phyloP scores from a whole-genome alignment of 2,888 invertebrate genomes.

The Mylabris sibirica region DNA sequence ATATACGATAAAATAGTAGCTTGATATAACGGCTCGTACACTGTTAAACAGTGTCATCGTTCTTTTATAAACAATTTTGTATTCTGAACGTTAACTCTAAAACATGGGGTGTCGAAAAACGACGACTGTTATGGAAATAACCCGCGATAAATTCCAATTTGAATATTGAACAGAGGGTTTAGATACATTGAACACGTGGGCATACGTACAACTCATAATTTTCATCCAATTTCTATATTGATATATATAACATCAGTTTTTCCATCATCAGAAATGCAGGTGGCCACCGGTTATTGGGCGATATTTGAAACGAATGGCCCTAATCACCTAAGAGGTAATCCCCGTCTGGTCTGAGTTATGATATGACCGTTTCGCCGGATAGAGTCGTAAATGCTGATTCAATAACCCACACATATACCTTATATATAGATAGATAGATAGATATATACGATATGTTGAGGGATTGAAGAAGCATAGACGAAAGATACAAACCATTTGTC shows the following conservation, averaged over 20 bases:
- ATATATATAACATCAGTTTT: slow-evolving; percentile 33
- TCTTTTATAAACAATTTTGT: slow-evolving; percentile 26
- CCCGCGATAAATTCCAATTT: slow-evolving; percentile 31
- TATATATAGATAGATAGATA: slow-evolving; percentile 20
- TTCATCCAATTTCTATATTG: slow-evolving; percentile 28
- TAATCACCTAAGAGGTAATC: slow-evolving; percentile 63
- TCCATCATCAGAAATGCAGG: not conserved
- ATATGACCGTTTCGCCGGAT: slow-evolving; percentile 58
- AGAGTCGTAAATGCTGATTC: slow-evolving; percentile 60
- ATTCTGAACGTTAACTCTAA: slow-evolving; percentile 23
- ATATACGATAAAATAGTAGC: slow-evolving; percentile 15
- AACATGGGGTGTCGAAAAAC: slow-evolving; percentile 33
- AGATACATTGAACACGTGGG: slow-evolving; percentile 9
- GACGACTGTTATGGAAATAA: slow-evolving; percentile 35
- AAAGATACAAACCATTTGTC: slow-evolving; percentile 55
- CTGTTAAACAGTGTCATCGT: slow-evolving; percentile 32
- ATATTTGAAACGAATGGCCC: slow-evolving; percentile 60
- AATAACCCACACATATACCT: slow-evolving; percentile 59
- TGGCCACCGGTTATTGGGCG: slow-evolving; percentile 45
- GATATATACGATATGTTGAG: slow-evolving; percentile 6
- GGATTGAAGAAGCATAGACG: slow-evolving; percentile 37
- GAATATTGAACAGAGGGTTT: slow-evolving; percentile 21
- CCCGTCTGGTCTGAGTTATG: slow-evolving; percentile 60
- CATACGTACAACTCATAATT: not conserved
- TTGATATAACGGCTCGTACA: not conserved